These are phyloP conservation scores for Miltochrista miniata DNA, from an alignment of 2,888 invertebrate genomes.

Conservation along the genomic window DNA sequence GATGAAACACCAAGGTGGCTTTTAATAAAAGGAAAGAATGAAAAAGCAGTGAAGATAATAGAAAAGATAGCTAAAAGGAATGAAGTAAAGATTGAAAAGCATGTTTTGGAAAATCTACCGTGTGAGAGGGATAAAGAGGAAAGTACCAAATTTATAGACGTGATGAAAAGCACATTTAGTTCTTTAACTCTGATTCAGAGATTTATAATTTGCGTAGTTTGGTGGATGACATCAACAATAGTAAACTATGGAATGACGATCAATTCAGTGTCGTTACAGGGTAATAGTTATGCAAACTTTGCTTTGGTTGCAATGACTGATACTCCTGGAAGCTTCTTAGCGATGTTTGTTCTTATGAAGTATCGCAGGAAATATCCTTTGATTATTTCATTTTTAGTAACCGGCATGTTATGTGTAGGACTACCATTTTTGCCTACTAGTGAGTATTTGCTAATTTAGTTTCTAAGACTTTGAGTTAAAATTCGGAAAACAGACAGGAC, in stretches of 20 bases:
- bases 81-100: slow-evolving; percentile 44
- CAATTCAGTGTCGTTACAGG: slow-evolving; percentile 88
- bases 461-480: too few species aligned
- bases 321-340: slow-evolving; percentile 82
- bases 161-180: slow-evolving; percentile 58
- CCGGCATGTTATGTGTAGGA: slow-evolving; percentile 81
- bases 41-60: slow-evolving; percentile 85
- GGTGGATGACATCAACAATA: slow-evolving; percentile 87
- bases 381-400: slow-evolving; percentile 78
- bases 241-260: slow-evolving; percentile 91
- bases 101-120: slow-evolving; percentile 10
- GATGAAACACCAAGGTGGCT: slow-evolving; percentile 92
- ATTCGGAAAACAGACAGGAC: too few species aligned
- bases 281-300: slow-evolving; percentile 90
- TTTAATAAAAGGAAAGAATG: slow-evolving; percentile 86
- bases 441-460: too few species aligned
- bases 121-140: slow-evolving; percentile 44
- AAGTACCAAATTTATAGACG: slow-evolving; percentile 24
- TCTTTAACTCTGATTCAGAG: slow-evolving; percentile 59
- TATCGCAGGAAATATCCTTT: slow-evolving; percentile 83
- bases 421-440: slow-evolving; percentile 85
- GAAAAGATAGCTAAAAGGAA: slow-evolving; percentile 82
- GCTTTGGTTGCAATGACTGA: slow-evolving; percentile 83
- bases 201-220: slow-evolving; percentile 64
- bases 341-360: slow-evolving; percentile 79